These are phyloP conservation scores for Dasysyrphus tricinctus DNA, from an alignment of 2,888 invertebrate species.

Conservation along the genomic window DNA sequence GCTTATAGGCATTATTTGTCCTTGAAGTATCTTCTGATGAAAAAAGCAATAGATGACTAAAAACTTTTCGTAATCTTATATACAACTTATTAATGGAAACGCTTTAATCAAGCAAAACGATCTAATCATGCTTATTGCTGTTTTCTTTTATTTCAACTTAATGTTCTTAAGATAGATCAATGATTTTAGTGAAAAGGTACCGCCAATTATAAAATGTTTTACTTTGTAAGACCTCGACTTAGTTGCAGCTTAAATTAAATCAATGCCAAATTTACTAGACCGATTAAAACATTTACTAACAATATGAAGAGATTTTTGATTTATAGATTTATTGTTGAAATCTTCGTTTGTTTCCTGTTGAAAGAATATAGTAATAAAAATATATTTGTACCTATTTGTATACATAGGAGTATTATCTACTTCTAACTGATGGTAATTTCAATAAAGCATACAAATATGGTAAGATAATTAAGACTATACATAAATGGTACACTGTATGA, in stretches of 20 bases:
- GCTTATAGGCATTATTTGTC: too few species aligned
- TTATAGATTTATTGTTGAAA: constrained; percentile 13
- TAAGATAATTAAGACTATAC: constrained; percentile 66
- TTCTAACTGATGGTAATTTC: constrained; percentile 8
- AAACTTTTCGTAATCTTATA: neutral
- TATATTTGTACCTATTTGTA: neutral
- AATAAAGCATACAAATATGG: constrained; percentile 45
- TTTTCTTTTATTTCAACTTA: neutral
- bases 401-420: neutral
- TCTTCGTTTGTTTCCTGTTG: constrained; percentile 53
- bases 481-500: too few species aligned
- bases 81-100: neutral
- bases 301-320: constrained; percentile 31
- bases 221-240: constrained; percentile 9
- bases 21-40: neutral
- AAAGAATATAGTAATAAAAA: constrained; percentile 5
- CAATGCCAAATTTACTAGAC: constrained; percentile 59
- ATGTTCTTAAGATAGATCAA: constrained; percentile 33
- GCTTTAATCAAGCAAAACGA: constrained; percentile 43
- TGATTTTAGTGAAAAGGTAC: neutral
- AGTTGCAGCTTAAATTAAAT: neutral
- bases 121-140: constrained; percentile 27
- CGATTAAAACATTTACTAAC: constrained; percentile 38
- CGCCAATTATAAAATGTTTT: neutral
- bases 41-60: neutral